phyloP scores from a whole-genome alignment of 2,888 invertebrate genomes.

The Siphonodentalium dalli region DNA sequence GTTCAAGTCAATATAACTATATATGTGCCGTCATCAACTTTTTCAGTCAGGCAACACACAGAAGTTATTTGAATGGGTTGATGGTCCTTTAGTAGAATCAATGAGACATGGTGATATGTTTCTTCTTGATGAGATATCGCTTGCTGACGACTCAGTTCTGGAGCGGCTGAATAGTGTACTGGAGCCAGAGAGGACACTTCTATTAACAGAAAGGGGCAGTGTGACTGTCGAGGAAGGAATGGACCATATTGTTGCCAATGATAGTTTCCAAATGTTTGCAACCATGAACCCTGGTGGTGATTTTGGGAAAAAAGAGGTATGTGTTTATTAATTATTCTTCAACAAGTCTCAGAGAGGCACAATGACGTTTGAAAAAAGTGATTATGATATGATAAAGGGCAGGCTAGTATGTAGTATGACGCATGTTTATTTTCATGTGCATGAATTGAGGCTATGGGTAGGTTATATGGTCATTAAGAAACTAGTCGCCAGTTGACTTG shows the following conservation, averaged over 20 bases:
- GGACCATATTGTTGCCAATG: slow-evolving; percentile 70
- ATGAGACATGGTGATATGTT: slow-evolving; percentile 90
- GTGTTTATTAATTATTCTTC: too few species aligned
- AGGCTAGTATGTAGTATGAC: too few species aligned
- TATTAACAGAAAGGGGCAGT: slow-evolving; percentile 84
- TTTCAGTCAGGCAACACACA: slow-evolving; percentile 12
- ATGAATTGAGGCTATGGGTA: too few species aligned
- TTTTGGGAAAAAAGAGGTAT: slow-evolving; percentile 95
- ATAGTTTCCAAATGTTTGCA: slow-evolving; percentile 87
- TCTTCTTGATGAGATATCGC: slow-evolving; percentile 96
- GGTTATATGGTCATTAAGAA: too few species aligned
- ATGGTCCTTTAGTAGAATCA: slow-evolving; percentile 91
- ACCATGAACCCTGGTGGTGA: slow-evolving; percentile 99
- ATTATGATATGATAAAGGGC: too few species aligned
- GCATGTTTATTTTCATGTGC: too few species aligned
- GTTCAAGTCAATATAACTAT: too few species aligned
- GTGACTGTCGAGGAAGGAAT: slow-evolving; percentile 66
- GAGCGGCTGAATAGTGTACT: slow-evolving; percentile 96
- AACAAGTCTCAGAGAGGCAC: too few species aligned
- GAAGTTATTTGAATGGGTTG: slow-evolving; percentile 92
- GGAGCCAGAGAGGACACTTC: slow-evolving; percentile 87
- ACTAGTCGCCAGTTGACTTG: too few species aligned
- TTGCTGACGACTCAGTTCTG: slow-evolving; percentile 97
- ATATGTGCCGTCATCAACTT: too few species aligned
- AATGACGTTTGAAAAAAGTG: too few species aligned